These are phyloP conservation scores for Ceratina japonica DNA, from an alignment of 1,140 invertebrate genomes.

Conservation along the genomic window DNA sequence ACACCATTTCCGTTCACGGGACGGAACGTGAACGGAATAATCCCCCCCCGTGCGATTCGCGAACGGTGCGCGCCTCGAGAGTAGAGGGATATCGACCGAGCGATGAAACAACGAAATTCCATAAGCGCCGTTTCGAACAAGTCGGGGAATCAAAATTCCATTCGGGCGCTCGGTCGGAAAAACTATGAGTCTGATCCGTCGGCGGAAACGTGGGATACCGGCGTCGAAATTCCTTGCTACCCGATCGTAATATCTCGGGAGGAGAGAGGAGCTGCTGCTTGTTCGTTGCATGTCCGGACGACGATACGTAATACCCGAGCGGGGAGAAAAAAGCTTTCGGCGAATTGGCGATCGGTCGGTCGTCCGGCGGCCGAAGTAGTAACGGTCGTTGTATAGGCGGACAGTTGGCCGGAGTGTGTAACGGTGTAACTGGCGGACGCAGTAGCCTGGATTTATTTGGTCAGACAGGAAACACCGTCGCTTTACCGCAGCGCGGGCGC, in stretches of 20 bases:
- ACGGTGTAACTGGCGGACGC: constrained; percentile 46
- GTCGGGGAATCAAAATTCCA: background rate
- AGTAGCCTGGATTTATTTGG: constrained; percentile 76
- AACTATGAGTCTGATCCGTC: background rate
- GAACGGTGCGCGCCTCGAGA: background rate
- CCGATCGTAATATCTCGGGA: too few species aligned
- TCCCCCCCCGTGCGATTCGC: background rate
- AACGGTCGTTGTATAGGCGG: constrained; percentile 73
- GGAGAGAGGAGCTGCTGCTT: too few species aligned
- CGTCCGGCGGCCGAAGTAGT: constrained; percentile 66
- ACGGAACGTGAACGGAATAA: constrained; percentile 48
- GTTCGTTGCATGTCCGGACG: background rate
- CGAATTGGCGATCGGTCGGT: constrained; percentile 69
- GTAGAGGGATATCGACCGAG: background rate
- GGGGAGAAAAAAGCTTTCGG: constrained; percentile 56
- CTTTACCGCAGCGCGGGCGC: constrained; percentile 54
- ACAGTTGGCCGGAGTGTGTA: constrained; percentile 56
- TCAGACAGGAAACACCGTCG: constrained; percentile 73
- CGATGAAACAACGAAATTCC: constrained; percentile 6
- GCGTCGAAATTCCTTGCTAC: too few species aligned
- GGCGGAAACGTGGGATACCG: background rate
- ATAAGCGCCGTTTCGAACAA: constrained; percentile 2
- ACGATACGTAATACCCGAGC: constrained; percentile 52
- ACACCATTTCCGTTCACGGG: constrained; percentile 25
- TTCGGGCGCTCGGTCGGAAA: background rate